Base-by-base conservation (phyloP, 2,797 vertebrate species). In the Cercopithecus diana region DNA sequence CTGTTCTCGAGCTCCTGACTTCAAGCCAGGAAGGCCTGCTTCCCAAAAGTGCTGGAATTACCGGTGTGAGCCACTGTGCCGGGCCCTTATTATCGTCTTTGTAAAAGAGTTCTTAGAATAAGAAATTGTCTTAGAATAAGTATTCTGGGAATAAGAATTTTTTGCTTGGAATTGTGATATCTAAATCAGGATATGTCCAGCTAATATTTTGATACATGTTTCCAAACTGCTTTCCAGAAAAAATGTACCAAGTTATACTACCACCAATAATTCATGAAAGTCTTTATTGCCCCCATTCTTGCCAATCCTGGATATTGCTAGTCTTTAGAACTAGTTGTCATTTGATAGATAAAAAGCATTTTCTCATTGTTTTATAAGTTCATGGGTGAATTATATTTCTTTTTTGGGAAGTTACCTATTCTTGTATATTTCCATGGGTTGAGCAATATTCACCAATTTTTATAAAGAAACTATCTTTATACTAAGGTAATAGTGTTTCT, bases 81-180 rank as follows among this genome's bases (percentile, higher is more conserved):
- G 1, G 61, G 61, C 7, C 33, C 17, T 67, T 22, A 24, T 39
- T 72, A 36, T 88, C 87, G 70, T 61, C 36, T n/a, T 91, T 55
- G 76, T 73, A 97, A 96, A 88, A n/a, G 30, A 79, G n/a, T 93
- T 85, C 48, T 85, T 95, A 86, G 48, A 91, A 92, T 88, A 96
- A 93, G 45, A 88, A 82, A 81, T 41, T 86, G 5, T 33, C 19
- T 58, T 57, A 81, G 30, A 82, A 48, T 48, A 79, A 52, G n/a
- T 70, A 33, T 79, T 90, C 87, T 85, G 64, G 22, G 15, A 67
- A 61, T 72, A 77, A 87, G 36, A 86, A 83, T 61, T 90, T 19
- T 82, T 58, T 79, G 55, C 61, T 92, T 81, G 92, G 70, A 79
- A 93, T 86, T 95, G 8, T 93, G 20, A 10, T 84, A 89, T 93